Percentiles rank a stretch among this genome's conserved stretches.
Evolutionary conservation across 2,888 invertebrate species (phyloP).

Genomic region (Dynastes tityus): DNA sequence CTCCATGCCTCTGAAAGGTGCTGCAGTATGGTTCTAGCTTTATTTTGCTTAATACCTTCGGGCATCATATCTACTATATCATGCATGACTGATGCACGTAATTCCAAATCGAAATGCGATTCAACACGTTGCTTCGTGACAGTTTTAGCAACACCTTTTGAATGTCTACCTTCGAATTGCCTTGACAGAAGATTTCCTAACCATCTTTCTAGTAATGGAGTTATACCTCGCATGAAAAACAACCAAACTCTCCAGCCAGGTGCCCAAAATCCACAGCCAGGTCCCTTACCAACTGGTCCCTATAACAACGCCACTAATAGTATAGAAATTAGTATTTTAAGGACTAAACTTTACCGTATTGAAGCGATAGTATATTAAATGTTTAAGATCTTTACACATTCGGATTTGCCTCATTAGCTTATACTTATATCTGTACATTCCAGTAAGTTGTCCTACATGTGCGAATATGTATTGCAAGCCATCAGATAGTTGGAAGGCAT

Average conservation of each 20-base stretch:
- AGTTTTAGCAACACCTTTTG: constrained; percentile 99
- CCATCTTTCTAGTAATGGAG: constrained; percentile 98
- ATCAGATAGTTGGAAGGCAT: constrained; percentile 98
- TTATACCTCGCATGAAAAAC: constrained; percentile 99
- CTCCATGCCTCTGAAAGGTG: constrained; percentile 99
- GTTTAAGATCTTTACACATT: constrained; percentile 99
- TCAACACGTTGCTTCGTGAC: constrained; percentile 99
- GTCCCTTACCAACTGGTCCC: constrained; percentile 99
- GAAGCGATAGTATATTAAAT: constrained; percentile 98
- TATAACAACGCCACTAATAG: constrained; percentile 64
- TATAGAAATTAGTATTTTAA: neutral
- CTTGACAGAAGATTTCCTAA: constrained; percentile 98
- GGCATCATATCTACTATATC: constrained; percentile 99
- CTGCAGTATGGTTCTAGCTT: constrained; percentile 98
- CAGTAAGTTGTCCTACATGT: constrained; percentile 98
- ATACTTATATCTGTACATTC: constrained; percentile 99
- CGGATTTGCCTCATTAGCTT: constrained; percentile 98
- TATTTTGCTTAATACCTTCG: constrained; percentile 99
- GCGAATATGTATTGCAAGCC: constrained; percentile 99
- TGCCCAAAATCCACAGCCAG: constrained; percentile 99
- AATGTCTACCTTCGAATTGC: constrained; percentile 99
- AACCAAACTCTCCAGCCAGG: constrained; percentile 99
- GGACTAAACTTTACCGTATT: constrained; percentile 82
- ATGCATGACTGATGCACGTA: constrained; percentile 96
- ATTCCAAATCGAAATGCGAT: constrained; percentile 98